Percentiles rank a stretch among this genome's conserved stretches.
Evolutionary conservation across 2,888 invertebrate genomes (phyloP).

Genomic region (Lasioglossum zephyrum): DNA sequence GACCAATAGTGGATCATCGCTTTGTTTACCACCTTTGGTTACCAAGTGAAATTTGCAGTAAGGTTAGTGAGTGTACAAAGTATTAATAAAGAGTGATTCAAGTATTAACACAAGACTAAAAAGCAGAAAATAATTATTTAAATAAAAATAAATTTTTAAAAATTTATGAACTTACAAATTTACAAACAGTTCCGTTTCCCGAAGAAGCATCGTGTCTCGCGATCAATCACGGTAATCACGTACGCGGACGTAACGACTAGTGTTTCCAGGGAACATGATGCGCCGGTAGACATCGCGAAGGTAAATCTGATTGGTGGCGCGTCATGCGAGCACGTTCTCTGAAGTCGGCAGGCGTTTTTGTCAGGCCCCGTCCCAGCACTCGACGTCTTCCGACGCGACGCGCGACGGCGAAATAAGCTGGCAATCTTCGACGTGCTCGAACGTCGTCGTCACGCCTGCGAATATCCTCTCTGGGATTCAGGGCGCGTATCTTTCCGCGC

Average conservation of each 20-base stretch:
- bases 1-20: too few species aligned
- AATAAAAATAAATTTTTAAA: too few species aligned
- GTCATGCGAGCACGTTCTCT: not conserved
- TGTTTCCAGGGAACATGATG: conserved; percentile 24
- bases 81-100: too few species aligned
- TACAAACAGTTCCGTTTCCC: too few species aligned
- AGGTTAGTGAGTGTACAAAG: too few species aligned
- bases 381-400: conserved; percentile 1
- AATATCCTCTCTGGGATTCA: conserved; percentile 32
- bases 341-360: not conserved
- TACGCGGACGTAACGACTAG: not conserved
- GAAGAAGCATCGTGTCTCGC: not conserved
- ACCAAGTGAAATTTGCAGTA: too few species aligned
- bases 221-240: not conserved
- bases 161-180: too few species aligned
- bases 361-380: conserved; percentile 6
- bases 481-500: conserved; percentile 19
- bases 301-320: not conserved
- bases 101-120: too few species aligned
- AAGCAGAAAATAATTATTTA: too few species aligned
- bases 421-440: conserved; percentile 35
- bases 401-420: conserved; percentile 42
- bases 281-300: not conserved
- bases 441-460: conserved; percentile 1
- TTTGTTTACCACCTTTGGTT: too few species aligned